These are phyloP conservation scores for Oxyruncus cristatus DNA, from an alignment of 2,113 vertebrate species.

Conservation along the genomic window DNA sequence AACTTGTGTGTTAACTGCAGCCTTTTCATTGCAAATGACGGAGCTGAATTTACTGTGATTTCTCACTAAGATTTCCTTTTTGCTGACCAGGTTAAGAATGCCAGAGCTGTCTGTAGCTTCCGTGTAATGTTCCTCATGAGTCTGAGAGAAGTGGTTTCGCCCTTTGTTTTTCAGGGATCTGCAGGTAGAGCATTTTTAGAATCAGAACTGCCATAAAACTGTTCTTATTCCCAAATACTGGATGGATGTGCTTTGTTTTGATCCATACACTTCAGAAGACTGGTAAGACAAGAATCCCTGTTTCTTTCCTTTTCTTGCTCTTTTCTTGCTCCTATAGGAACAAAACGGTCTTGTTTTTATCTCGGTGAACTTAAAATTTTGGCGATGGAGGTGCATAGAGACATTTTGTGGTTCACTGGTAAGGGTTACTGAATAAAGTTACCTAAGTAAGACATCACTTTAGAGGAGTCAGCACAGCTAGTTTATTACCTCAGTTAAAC, in stretches of 20 bases:
- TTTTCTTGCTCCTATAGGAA: neutral
- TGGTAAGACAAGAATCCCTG: neutral
- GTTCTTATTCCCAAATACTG: neutral
- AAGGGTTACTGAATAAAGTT: neutral
- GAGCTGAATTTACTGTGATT: neutral
- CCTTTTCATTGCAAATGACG: neutral
- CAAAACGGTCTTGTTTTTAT: neutral
- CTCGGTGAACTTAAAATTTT: neutral
- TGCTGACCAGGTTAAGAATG: neutral
- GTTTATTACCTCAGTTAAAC: neutral
- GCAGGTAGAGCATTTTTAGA: neutral
- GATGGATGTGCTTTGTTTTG: neutral
- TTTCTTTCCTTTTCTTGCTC: neutral
- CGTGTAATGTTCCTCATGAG: neutral
- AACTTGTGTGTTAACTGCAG: neutral
- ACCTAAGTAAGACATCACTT: neutral
- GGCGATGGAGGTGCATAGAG: neutral
- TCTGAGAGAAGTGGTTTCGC: neutral
- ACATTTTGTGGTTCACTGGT: neutral
- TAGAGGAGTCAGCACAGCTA: neutral
- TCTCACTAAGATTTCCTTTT: neutral
- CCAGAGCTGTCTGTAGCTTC: neutral
- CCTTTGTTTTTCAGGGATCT: neutral
- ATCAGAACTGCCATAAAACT: neutral
- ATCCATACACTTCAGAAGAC: neutral